Percentiles rank a stretch among this genome's conserved stretches.
Conservation (phyloP, 2,797 vertebrate species). For the Diplodus sargus region DNA sequence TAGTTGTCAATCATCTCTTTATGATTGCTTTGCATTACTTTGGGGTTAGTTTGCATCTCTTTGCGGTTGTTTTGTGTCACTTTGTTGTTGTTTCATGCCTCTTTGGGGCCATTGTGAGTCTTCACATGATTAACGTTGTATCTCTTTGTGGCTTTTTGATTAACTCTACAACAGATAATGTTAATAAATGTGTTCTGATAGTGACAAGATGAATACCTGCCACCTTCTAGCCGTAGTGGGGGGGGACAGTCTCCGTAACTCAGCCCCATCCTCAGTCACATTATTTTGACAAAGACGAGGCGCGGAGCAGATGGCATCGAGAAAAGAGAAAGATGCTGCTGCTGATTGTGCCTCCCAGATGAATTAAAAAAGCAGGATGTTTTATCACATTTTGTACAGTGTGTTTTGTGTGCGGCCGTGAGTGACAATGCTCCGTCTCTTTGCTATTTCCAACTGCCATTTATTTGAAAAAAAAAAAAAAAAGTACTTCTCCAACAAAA, state of each 20-base stretch:
- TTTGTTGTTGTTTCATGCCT: not conserved
- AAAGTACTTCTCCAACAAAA: constrained; percentile 28
- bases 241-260: constrained; percentile 7
- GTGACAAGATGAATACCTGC: not conserved
- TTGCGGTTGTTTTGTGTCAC: not conserved
- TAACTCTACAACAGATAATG: not conserved
- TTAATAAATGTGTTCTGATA: not conserved
- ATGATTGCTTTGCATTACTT: not conserved
- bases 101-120: not conserved
- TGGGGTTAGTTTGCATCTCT: too few species aligned
- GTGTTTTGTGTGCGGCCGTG: not conserved
- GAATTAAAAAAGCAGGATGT: constrained; percentile 19
- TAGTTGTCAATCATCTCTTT: not conserved
- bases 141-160: not conserved
- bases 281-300: constrained; percentile 39
- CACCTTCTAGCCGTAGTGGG: not conserved
- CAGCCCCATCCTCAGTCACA: constrained; percentile 26
- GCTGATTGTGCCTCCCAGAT: constrained; percentile 8
- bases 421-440: constrained; percentile 18
- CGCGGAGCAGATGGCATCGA: constrained; percentile 30
- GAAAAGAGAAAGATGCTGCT: constrained; percentile 28
- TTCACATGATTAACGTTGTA: not conserved
- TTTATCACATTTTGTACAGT: constrained; percentile 15
- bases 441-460: constrained; percentile 38
- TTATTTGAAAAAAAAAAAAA: constrained; percentile 30